phyloP scores from a whole-genome alignment of 2,113 vertebrate species.

The Cyprinodon brontotheroides region DNA sequence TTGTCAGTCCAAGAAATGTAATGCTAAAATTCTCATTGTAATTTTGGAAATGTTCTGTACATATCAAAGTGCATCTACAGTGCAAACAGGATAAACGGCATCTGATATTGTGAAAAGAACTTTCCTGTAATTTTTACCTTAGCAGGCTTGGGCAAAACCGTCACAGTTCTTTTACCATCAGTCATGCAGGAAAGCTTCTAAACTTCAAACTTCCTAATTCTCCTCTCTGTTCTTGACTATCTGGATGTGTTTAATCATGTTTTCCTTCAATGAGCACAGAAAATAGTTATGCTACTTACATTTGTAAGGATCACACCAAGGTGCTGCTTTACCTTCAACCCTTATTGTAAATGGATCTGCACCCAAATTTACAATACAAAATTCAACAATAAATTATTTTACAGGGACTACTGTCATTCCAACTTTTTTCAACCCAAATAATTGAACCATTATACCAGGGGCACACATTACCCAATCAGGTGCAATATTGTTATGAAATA shows the following conservation, averaged over 20 bases:
- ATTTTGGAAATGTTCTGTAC: not conserved
- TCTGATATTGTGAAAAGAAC: conserved; percentile 26
- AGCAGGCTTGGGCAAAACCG: not conserved
- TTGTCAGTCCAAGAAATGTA: not conserved
- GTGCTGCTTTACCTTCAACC: too few relatives aligned
- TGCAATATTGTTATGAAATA: too few relatives aligned
- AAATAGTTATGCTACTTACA: too few relatives aligned
- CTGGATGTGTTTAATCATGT: not conserved
- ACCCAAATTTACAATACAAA: too few relatives aligned
- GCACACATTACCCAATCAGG: too few relatives aligned
- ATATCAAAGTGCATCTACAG: not conserved
- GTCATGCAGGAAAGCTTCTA: conserved; percentile 46
- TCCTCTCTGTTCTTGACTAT: not conserved
- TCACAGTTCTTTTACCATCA: conserved; percentile 39
- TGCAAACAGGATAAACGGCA: conserved; percentile 1
- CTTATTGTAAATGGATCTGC: too few relatives aligned
- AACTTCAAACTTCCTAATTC: not conserved
- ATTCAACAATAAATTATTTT: too few relatives aligned
- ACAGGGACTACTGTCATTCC: too few relatives aligned
- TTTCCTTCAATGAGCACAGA: not conserved
- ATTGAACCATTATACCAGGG: too few relatives aligned
- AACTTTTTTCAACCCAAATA: too few relatives aligned
- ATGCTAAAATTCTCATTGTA: not conserved
- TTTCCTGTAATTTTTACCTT: not conserved
- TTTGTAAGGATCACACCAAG: too few relatives aligned